Base-by-base conservation (phyloP, 2,888 invertebrate genomes). In the Druceiella hillmani region DNA sequence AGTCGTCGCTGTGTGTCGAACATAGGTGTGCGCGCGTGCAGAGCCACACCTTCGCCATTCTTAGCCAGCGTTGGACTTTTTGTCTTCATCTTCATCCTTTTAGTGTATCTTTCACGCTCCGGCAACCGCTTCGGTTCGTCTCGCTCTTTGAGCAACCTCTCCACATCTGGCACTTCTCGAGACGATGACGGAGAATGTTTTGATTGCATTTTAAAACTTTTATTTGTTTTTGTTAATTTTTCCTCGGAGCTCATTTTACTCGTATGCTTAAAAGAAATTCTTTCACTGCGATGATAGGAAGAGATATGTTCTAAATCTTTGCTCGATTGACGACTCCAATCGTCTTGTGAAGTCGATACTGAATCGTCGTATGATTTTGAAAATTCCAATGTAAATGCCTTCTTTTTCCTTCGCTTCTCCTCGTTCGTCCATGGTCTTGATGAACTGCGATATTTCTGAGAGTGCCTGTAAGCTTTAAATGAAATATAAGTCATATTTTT, bases 341-440 rank as follows among this genome's bases (percentile, higher is more conserved):
- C 67, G 45, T 70, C 71, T 59, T 70, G 69, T 10, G 69, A 64
- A 24, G 69, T 69, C 14, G 72, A 70, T 38, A 74, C 68, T 14
- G 66, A 64, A 59, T 76, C 74, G 57, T 74, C 67, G 55, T 77
- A 68, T 46, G 76, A 62, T 59, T 76, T 69, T 37, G 80, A 67
- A 63, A 87, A 78, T 54, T 89, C 87, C 45, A 88, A 65, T 29
- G 83, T 84, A 62, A 88, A 87, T 13, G 80, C 80, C 55, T 81
- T 83, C 62, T 82, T 83, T 54, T 80, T 78, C 41, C 81, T 71
- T 44, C 80, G 75, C 49, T 81, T 79, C 37, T 85, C 85, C 45
- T 87, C 86, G 40, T 81, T 77, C 29, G 79, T 67, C 75, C 84
- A 83, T 20, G 63, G 61, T 51, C 74, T 64, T 27, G 53, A 58